Evolutionary conservation across 2,888 invertebrate genomes (phyloP).

Genomic region (Odontomyia ornata): DNA sequence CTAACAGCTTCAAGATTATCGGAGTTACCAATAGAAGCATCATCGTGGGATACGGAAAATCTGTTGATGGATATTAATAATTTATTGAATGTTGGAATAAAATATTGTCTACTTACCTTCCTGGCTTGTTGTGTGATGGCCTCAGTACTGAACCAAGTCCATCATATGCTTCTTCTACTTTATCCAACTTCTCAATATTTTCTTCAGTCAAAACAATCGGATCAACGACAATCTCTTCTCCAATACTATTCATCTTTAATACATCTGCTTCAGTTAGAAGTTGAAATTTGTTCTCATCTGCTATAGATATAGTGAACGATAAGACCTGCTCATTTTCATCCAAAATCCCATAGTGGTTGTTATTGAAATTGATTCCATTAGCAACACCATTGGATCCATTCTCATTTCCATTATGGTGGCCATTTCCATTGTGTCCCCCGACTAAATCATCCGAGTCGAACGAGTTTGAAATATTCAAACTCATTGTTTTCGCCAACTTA

Average conservation of each 20-base stretch:
- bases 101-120: constrained; percentile 61
- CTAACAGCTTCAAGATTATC: constrained; percentile 95
- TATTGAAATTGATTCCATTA: constrained; percentile 56
- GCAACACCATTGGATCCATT: constrained; percentile 39
- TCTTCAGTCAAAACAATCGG: constrained; percentile 54
- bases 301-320: constrained; percentile 73
- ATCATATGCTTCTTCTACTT: constrained; percentile 54
- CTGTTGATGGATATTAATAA: constrained; percentile 54
- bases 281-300: constrained; percentile 71
- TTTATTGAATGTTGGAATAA: background rate
- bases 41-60: constrained; percentile 89
- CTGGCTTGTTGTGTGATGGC: constrained; percentile 68
- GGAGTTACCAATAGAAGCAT: constrained; percentile 91
- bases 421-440: constrained; percentile 27
- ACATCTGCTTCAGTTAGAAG: constrained; percentile 75
- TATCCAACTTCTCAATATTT: constrained; percentile 56
- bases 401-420: constrained; percentile 34
- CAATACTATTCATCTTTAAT: constrained; percentile 63
- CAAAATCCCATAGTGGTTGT: constrained; percentile 52
- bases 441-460: constrained; percentile 49
- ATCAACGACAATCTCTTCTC: constrained; percentile 56
- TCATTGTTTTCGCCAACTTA: constrained; percentile 62
- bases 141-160: constrained; percentile 59
- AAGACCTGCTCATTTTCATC: constrained; percentile 68
- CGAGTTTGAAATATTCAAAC: constrained; percentile 54